These are phyloP conservation scores for Diploscapter pachys DNA, from an alignment of 1,140 invertebrate genomes.

Conservation along the genomic window DNA sequence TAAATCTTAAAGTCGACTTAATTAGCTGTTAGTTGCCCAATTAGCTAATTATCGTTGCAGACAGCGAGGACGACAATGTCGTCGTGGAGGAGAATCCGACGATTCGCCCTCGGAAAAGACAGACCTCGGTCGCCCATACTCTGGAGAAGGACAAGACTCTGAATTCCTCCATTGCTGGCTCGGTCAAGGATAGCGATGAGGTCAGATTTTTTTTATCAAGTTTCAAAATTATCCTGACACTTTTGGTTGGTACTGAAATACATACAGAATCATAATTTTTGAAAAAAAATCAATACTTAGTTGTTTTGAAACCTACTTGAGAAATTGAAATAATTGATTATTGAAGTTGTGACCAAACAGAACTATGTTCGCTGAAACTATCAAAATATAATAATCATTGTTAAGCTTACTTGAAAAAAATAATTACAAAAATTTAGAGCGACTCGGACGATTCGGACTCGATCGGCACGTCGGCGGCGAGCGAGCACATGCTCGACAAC, in stretches of 20 bases:
- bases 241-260: too few relatives aligned
- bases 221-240: too few relatives aligned
- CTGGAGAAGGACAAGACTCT: conserved; percentile 26
- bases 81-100: conserved; percentile 25
- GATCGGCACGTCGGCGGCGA: background rate
- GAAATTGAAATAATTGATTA: too few relatives aligned
- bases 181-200: background rate
- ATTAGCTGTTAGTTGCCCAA: too few relatives aligned
- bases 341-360: too few relatives aligned
- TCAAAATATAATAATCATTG: background rate
- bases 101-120: conserved; percentile 21
- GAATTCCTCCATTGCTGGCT: conserved; percentile 17
- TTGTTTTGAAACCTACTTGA: too few relatives aligned
- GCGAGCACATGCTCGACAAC: background rate
- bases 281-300: too few relatives aligned
- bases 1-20: too few relatives aligned
- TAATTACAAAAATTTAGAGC: background rate
- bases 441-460: background rate
- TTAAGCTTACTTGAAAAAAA: background rate
- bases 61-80: conserved; percentile 27
- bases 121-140: conserved; percentile 23
- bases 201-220: too few relatives aligned
- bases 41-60: background rate
- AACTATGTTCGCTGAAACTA: too few relatives aligned
- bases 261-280: too few relatives aligned